phyloP scores from a whole-genome alignment of 2,888 invertebrate genomes.

The Mythimna loreyi region DNA sequence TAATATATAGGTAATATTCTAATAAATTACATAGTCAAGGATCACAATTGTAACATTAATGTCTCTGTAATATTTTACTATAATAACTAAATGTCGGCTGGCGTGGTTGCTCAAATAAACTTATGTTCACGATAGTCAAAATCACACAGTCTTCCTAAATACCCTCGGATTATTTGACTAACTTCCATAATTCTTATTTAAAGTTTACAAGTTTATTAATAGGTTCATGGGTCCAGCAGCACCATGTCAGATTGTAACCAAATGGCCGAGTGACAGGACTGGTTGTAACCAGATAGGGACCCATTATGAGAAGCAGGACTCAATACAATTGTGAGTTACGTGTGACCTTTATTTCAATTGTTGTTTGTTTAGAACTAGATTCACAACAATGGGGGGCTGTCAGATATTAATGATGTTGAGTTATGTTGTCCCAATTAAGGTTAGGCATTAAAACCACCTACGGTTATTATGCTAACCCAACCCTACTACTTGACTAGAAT shows the following conservation, averaged over 20 bases:
- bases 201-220: conserved; percentile 16
- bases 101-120: too few species aligned
- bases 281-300: conserved; percentile 57
- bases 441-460: conserved; percentile 37
- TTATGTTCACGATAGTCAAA: neutral
- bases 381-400: conserved; percentile 49
- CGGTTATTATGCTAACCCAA: conserved; percentile 14
- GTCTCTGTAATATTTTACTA: neutral
- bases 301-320: conserved; percentile 46
- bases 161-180: neutral
- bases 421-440: conserved; percentile 42
- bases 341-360: conserved; percentile 53
- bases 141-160: neutral
- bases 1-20: neutral
- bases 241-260: conserved; percentile 36
- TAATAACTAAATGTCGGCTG: too few species aligned
- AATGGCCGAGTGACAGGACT: conserved; percentile 49
- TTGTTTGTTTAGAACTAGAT: conserved; percentile 53
- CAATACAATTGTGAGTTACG: conserved; percentile 46
- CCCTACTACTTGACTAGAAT: conserved; percentile 17
- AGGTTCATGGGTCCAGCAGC: neutral
- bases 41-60: neutral
- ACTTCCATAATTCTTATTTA: conserved; percentile 1
- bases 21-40: neutral
- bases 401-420: conserved; percentile 48